Evolutionary conservation across 30 jellyfish, hydroid and myxozoan genomes (phyloP).

Genomic region (Phacellophora camtschatica): DNA sequence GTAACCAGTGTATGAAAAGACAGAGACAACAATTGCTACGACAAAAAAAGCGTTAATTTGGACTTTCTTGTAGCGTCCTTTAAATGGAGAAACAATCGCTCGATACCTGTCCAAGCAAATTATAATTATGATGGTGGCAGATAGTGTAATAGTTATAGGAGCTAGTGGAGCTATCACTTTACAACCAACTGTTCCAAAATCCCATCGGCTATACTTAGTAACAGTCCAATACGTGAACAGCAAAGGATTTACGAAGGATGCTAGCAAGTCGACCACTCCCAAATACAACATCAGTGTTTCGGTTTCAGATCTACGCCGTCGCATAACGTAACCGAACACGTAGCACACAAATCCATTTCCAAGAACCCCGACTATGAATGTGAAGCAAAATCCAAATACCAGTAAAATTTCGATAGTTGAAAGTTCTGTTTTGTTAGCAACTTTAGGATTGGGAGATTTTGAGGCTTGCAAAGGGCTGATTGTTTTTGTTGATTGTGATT

Average conservation of each 20-base stretch:
- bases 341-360: conserved; percentile 64
- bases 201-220: conserved; percentile 57
- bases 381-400: conserved; percentile 9
- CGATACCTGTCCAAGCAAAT: conserved; percentile 51
- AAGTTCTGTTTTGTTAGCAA: too few relatives aligned
- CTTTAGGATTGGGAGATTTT: too few relatives aligned
- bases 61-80: conserved; percentile 7
- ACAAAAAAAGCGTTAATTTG: background rate
- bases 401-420: background rate
- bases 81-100: conserved; percentile 41
- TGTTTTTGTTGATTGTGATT: too few relatives aligned
- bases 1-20: background rate
- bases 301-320: conserved; percentile 24
- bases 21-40: conserved; percentile 7
- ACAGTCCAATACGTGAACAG: conserved; percentile 42
- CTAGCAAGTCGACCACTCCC: conserved; percentile 52
- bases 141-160: conserved; percentile 11
- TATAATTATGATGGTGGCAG: conserved; percentile 50
- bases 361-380: conserved; percentile 43
- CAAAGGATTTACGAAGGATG: conserved; percentile 61
- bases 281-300: conserved; percentile 45
- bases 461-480: too few relatives aligned
- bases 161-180: conserved; percentile 42
- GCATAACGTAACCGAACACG: conserved; percentile 36
- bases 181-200: conserved; percentile 62